A percentile compares a stretch with the other conserved stretches of the same genome.
phyloP scores from a whole-genome alignment of 1,140 invertebrate species.

The Pseudomyrmex gracilis region DNA sequence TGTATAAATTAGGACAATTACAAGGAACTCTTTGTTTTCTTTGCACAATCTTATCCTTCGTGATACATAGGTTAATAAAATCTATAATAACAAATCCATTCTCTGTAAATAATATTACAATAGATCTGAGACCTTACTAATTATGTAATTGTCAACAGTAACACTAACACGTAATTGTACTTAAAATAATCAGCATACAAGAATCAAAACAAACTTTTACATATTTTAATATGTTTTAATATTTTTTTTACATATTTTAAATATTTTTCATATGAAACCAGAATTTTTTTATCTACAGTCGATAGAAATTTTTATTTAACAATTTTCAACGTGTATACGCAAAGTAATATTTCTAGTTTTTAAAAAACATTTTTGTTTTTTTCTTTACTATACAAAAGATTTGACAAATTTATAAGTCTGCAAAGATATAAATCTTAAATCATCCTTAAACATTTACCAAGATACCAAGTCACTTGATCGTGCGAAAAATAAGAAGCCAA shows the following conservation, averaged over 20 bases:
- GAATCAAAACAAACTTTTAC: slow-evolving; percentile 16
- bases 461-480: no score
- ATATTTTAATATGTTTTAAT: neutral
- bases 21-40: slow-evolving; percentile 56
- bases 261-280: neutral
- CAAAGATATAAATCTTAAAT: no score
- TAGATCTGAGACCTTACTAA: slow-evolving; percentile 23
- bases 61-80: slow-evolving; percentile 47
- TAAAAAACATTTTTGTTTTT: slow-evolving; percentile 9
- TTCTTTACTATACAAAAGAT: neutral
- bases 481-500: no score
- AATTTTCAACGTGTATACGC: neutral
- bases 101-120: slow-evolving; percentile 43
- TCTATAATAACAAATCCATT: slow-evolving; percentile 17
- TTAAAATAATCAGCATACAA: slow-evolving; percentile 24
- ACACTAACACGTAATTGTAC: slow-evolving; percentile 11
- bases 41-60: slow-evolving; percentile 30
- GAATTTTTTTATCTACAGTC: neutral
- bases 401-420: neutral
- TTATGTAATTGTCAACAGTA: slow-evolving; percentile 40
- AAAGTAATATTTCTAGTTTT: slow-evolving; percentile 16
- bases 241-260: no score
- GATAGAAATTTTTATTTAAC: slow-evolving; percentile 1
- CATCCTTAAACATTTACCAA: no score
- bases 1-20: slow-evolving; percentile 56